Evolutionary conservation across 2,888 invertebrate species (phyloP).

Genomic region (Scelioninae gen. 1): DNA sequence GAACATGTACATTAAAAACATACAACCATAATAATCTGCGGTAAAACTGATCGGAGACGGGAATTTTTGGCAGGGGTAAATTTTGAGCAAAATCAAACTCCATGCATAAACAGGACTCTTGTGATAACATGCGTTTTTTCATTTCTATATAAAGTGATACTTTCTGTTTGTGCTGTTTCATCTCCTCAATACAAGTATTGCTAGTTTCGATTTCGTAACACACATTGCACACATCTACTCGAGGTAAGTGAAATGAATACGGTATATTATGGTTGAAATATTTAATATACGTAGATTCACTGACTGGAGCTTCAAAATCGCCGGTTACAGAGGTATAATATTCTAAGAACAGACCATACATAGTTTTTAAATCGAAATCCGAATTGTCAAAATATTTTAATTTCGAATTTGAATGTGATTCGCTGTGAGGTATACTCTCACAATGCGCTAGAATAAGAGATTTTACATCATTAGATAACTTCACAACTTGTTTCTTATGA

Average conservation of each 20-base stretch:
- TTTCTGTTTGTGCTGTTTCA: too few species aligned
- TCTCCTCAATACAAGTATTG: too few species aligned
- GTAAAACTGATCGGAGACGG: too few species aligned
- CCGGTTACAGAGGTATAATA: slow-evolving; percentile 12
- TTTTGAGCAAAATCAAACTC: too few species aligned
- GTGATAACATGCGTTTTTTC: too few species aligned
- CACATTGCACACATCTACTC: not conserved
- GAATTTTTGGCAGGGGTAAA: too few species aligned
- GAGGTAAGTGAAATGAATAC: not conserved
- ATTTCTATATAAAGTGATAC: too few species aligned
- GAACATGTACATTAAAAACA: too few species aligned
- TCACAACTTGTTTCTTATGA: slow-evolving; percentile 35
- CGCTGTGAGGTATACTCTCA: slow-evolving; percentile 24
- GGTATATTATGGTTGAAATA: not conserved
- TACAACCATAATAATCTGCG: too few species aligned
- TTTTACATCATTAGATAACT: slow-evolving; percentile 38
- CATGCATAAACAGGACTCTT: too few species aligned
- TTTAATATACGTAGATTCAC: not conserved
- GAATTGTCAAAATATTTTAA: not conserved
- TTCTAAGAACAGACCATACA: too few species aligned
- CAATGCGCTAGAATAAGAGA: slow-evolving; percentile 36
- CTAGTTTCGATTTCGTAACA: too few species aligned
- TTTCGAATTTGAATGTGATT: not conserved
- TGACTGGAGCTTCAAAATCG: slow-evolving; percentile 3
- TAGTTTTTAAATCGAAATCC: not conserved